Conservation (phyloP, 2,888 invertebrate species). For the Rhagonycha fulva region DNA sequence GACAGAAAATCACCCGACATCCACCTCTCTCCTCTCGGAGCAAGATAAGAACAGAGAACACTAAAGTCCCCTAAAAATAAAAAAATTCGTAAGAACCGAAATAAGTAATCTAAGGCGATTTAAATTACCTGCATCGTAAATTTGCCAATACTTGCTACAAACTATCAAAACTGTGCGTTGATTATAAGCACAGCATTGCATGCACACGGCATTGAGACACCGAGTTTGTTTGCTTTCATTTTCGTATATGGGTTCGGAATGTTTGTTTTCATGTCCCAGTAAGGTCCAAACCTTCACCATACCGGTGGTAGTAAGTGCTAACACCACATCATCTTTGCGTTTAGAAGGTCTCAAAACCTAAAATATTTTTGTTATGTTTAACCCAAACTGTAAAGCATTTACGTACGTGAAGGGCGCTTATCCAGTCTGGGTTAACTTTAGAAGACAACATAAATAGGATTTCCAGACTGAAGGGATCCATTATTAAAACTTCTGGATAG, state of each 20-base stretch:
- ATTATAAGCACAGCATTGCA: conserved; percentile 94
- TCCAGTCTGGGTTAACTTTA: conserved; percentile 97
- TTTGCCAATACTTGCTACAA: conserved; percentile 96
- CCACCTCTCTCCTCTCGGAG: conserved; percentile 91
- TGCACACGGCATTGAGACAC: conserved; percentile 88
- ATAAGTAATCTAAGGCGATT: conserved; percentile 2
- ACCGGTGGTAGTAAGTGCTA: conserved; percentile 94
- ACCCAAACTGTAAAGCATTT: not conserved
- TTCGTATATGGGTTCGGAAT: conserved; percentile 88
- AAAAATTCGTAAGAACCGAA: conserved; percentile 19
- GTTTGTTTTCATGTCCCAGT: conserved; percentile 84
- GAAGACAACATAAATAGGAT: conserved; percentile 90
- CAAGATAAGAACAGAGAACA: conserved; percentile 87
- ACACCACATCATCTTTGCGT: conserved; percentile 92
- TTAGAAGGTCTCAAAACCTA: conserved; percentile 71
- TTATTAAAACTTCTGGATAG: conserved; percentile 95
- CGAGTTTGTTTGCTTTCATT: conserved; percentile 97
- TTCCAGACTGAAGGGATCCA: conserved; percentile 95
- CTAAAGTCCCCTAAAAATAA: conserved; percentile 85
- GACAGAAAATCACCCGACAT: conserved; percentile 93
- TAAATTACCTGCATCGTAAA: conserved; percentile 73
- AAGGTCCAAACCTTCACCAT: conserved; percentile 98
- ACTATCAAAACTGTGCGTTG: conserved; percentile 96
- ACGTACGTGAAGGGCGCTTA: conserved; percentile 89
- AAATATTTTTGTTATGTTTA: not conserved